Conservation (phyloP, 53 echinoderm and acorn worm species). For the Paelopatides confundens region DNA sequence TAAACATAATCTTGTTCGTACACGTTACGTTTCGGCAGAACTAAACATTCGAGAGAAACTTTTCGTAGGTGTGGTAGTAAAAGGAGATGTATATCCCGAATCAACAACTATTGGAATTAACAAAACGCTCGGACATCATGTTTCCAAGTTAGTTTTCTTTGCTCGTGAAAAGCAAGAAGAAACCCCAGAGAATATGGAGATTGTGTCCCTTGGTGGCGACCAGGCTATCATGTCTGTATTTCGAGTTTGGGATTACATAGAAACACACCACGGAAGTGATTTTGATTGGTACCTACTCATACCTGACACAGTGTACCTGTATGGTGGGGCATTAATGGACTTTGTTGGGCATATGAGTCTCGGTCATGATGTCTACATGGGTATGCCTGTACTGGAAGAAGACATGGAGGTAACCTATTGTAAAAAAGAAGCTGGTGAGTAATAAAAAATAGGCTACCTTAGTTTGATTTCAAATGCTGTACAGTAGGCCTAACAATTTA, state of each 20-base stretch:
- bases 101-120: slow-evolving; percentile 92
- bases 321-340: slow-evolving; percentile 79
- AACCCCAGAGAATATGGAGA: slow-evolving; percentile 68
- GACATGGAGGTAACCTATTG: slow-evolving; percentile 97
- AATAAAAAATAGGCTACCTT: no score
- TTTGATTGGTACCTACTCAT: slow-evolving; percentile 94
- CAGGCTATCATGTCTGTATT: slow-evolving; percentile 83
- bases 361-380: slow-evolving; percentile 91
- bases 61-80: slow-evolving; percentile 89
- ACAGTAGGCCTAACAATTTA: no score
- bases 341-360: slow-evolving; percentile 92
- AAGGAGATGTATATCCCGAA: slow-evolving; percentile 79
- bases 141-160: slow-evolving; percentile 86
- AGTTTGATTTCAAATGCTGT: no score
- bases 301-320: slow-evolving; percentile 84
- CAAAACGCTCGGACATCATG: slow-evolving; percentile 84
- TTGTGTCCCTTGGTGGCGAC: slow-evolving; percentile 79
- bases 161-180: slow-evolving; percentile 65
- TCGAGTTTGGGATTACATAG: slow-evolving; percentile 92
- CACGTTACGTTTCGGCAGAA: slow-evolving; percentile 85
- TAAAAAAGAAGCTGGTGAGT: slow-evolving; percentile 90
- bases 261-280: slow-evolving; percentile 82
- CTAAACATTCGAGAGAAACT: slow-evolving; percentile 91
- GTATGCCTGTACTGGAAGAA: slow-evolving; percentile 75
- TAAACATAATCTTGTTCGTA: slow-evolving; percentile 68